A percentile compares a stretch with the other conserved stretches of the same genome.
Conservation (phyloP, 2,888 invertebrate genomes). For the Pyrrhosoma nymphula region DNA sequence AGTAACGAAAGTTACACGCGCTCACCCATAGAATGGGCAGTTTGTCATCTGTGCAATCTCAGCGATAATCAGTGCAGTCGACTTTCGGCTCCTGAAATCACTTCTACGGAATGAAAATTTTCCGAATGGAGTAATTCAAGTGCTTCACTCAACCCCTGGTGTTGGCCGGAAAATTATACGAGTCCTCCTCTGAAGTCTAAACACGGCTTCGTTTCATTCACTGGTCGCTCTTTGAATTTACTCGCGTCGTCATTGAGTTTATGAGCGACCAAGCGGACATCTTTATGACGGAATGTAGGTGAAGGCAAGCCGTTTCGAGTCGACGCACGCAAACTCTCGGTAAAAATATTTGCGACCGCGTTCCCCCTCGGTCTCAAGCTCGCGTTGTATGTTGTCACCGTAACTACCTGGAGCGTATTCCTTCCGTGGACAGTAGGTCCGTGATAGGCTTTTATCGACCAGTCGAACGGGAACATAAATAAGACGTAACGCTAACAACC, state of each 20-base stretch:
- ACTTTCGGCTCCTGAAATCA: background rate
- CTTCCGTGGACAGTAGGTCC: background rate
- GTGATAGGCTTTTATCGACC: background rate
- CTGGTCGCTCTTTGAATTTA: background rate
- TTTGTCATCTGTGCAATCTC: background rate
- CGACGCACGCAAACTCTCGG: background rate
- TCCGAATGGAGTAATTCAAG: background rate
- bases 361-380: background rate
- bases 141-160: background rate
- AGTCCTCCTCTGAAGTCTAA: background rate
- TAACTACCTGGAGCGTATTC: background rate
- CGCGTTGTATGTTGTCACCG: background rate
- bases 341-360: background rate
- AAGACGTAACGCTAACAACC: background rate
- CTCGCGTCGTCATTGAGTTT: background rate
- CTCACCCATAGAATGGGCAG: background rate
- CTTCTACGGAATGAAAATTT: background rate
- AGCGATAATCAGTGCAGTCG: background rate
- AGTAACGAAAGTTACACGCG: too few species aligned
- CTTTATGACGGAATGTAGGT: constrained; percentile 15
- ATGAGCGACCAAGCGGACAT: background rate
- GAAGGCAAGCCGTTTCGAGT: background rate
- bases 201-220: background rate
- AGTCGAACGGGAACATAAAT: background rate
- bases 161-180: background rate